These are phyloP conservation scores for Picathartes gymnocephalus DNA, from an alignment of 2,113 vertebrate genomes.

Conservation along the genomic window DNA sequence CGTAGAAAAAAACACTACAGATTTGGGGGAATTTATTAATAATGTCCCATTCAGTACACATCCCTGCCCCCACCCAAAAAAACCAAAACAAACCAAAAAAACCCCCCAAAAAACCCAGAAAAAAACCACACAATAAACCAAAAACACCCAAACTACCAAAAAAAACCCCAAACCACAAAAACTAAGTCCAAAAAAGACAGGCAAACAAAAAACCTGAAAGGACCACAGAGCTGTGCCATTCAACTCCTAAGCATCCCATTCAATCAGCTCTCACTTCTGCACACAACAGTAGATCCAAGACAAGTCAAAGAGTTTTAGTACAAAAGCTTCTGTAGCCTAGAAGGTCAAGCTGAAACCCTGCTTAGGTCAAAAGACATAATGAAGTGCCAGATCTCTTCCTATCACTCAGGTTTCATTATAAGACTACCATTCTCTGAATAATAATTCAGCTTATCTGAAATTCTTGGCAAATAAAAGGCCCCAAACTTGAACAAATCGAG, in stretches of 20 bases:
- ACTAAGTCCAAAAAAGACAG: neutral
- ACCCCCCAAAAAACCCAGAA: neutral
- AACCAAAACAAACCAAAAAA: neutral
- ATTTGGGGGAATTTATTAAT: neutral
- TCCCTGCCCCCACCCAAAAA: neutral
- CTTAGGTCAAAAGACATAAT: neutral
- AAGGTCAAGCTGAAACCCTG: conserved; percentile 5
- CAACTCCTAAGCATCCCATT: neutral
- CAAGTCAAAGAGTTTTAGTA: neutral
- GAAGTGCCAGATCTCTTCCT: conserved; percentile 11
- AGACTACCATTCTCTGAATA: neutral
- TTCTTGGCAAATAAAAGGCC: neutral
- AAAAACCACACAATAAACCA: neutral
- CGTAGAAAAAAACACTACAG: neutral
- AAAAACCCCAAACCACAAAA: neutral
- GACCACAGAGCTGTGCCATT: neutral
- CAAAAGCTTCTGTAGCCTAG: neutral
- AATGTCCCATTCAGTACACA: neutral
- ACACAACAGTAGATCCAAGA: neutral
- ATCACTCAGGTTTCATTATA: neutral
- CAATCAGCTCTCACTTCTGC: neutral
- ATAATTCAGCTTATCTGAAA: neutral
- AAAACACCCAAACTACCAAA: neutral
- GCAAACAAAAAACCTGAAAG: neutral
- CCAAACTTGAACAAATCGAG: neutral